These are phyloP conservation scores for Montipora capricornis DNA, from an alignment of 64 coral and sea anemone genomes.

Conservation along the genomic window DNA sequence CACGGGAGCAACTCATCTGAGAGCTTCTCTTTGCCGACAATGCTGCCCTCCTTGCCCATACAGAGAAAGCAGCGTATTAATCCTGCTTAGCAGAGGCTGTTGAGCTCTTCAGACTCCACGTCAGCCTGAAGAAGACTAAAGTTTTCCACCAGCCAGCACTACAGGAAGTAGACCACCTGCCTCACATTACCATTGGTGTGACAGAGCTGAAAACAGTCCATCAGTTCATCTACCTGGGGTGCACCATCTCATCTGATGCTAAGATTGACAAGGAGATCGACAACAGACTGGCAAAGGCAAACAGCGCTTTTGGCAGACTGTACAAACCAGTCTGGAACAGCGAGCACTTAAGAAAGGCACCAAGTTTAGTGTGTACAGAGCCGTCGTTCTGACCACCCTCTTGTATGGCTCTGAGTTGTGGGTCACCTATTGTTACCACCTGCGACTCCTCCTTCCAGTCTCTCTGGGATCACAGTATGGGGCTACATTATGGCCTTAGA, in stretches of 20 bases:
- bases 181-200: not conserved
- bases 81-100: not conserved
- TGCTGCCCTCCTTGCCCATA: not conserved
- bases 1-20: not conserved
- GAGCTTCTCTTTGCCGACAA: constrained; percentile 41
- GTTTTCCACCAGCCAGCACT: not conserved
- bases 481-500: no score
- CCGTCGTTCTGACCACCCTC: not conserved
- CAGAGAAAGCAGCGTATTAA: not conserved
- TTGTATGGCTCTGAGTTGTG: no score
- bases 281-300: not conserved
- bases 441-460: not conserved
- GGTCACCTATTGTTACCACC: not conserved
- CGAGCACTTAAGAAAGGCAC: not conserved
- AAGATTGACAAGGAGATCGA: not conserved
- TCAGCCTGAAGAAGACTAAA: constrained; percentile 7
- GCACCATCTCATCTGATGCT: not conserved
- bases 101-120: not conserved
- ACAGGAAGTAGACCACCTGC: not conserved
- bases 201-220: not conserved
- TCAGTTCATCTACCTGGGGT: not conserved
- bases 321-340: not conserved
- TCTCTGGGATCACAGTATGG: no score
- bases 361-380: not conserved
- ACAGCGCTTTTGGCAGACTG: not conserved